These are phyloP conservation scores for Nannoperca obscura DNA, from an alignment of 2,797 vertebrate species.

Conservation along the genomic window DNA sequence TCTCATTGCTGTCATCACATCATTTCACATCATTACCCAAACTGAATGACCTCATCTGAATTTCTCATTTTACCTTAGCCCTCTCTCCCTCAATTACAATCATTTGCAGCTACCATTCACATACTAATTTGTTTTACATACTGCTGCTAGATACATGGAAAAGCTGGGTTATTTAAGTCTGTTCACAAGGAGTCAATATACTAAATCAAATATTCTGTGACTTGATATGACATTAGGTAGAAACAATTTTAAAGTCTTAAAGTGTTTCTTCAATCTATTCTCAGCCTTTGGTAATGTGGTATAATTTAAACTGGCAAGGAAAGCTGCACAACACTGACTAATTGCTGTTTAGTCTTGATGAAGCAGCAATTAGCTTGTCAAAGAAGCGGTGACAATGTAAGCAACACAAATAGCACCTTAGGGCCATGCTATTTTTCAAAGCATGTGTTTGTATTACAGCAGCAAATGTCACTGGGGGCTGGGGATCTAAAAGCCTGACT, in stretches of 20 bases:
- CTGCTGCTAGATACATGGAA: background rate
- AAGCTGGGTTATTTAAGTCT: slow-evolving; percentile 1
- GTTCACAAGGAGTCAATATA: slow-evolving; percentile 9
- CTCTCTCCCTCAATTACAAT: slow-evolving; percentile 13
- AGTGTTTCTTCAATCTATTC: slow-evolving; percentile 15
- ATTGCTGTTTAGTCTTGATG: slow-evolving; percentile 39
- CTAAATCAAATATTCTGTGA: background rate
- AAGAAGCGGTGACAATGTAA: slow-evolving; percentile 28
- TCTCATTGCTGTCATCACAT: slow-evolving; percentile 13
- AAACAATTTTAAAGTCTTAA: slow-evolving; percentile 5
- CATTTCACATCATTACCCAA: slow-evolving; percentile 20
- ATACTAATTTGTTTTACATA: background rate
- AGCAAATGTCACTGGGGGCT: slow-evolving; percentile 35
- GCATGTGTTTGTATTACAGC: slow-evolving; percentile 19
- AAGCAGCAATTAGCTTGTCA: slow-evolving; percentile 36
- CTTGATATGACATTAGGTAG: background rate
- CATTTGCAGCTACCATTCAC: slow-evolving; percentile 12
- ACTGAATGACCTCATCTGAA: slow-evolving; percentile 18
- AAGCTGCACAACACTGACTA: slow-evolving; percentile 26
- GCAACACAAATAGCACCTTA: slow-evolving; percentile 27
- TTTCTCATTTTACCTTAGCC: background rate
- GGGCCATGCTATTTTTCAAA: slow-evolving; percentile 26
- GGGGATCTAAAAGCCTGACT: slow-evolving; percentile 27
- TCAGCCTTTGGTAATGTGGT: slow-evolving; percentile 10
- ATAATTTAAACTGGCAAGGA: slow-evolving; percentile 20